A percentile compares a stretch with the other conserved stretches of the same genome.
Evolutionary conservation across 2,113 vertebrate species (phyloP).

Genomic region (Spea multiplicata): DNA sequence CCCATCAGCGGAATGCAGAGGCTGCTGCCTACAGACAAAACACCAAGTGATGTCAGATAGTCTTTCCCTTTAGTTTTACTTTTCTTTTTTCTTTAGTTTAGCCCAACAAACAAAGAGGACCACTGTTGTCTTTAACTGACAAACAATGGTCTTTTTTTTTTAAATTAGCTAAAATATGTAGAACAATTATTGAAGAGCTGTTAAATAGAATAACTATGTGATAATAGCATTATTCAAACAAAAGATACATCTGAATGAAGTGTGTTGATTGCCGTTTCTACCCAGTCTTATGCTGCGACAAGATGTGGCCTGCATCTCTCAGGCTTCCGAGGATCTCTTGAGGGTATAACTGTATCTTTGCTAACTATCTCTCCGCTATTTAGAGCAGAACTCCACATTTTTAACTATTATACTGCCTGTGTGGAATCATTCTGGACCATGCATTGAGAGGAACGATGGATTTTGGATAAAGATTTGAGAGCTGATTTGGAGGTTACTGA

Average conservation of each 20-base stretch:
- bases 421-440: too few species aligned
- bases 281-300: slow-evolving; percentile 16
- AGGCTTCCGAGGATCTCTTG: slow-evolving; percentile 19
- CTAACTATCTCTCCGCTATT: slow-evolving; percentile 17
- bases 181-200: neutral
- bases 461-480: too few species aligned
- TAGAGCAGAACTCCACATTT: neutral
- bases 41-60: neutral
- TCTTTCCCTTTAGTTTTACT: too few species aligned
- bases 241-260: neutral
- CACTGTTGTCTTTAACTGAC: neutral
- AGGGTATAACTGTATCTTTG: slow-evolving; percentile 37
- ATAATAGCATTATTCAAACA: slow-evolving; percentile 25
- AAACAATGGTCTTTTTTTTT: neutral
- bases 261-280: slow-evolving; percentile 11
- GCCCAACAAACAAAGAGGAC: neutral
- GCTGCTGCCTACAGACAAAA: neutral
- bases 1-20: too few species aligned
- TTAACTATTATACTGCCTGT: neutral
- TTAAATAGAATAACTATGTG: too few species aligned
- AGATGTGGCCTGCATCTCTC: slow-evolving; percentile 23
- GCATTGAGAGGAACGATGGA: too few species aligned
- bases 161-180: too few species aligned
- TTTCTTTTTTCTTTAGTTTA: too few species aligned
- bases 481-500: too few species aligned